phyloP scores from a whole-genome alignment of 2,888 invertebrate genomes.

The Harpalus rufipes region DNA sequence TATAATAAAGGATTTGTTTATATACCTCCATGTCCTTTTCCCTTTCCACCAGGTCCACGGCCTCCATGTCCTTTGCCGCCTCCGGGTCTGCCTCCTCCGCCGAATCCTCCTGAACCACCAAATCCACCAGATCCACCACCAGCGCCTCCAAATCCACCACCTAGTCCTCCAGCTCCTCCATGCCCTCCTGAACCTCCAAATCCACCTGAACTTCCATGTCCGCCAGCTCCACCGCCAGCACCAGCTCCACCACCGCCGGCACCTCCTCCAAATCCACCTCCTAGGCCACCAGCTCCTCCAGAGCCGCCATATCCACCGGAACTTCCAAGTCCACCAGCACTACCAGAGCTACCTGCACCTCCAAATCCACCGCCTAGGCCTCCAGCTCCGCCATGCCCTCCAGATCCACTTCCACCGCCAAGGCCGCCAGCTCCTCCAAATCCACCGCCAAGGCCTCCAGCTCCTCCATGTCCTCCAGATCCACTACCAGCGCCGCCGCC shows the following conservation, averaged over 20 bases:
- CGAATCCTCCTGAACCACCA: constrained; percentile 66
- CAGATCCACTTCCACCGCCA: constrained; percentile 23
- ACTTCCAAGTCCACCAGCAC: constrained; percentile 24
- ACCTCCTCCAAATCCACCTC: constrained; percentile 39
- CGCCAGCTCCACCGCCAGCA: constrained; percentile 36
- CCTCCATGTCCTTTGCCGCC: constrained; percentile 37
- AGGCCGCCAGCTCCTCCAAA: constrained; percentile 16
- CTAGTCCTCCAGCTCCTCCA: constrained; percentile 6
- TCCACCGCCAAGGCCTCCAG: constrained; percentile 28
- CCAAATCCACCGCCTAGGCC: constrained; percentile 16
- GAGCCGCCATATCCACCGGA: constrained; percentile 25
- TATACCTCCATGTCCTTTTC: constrained; percentile 8
- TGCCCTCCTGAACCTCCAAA: constrained; percentile 19
- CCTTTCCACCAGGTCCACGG: constrained; percentile 57
- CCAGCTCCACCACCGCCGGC: constrained; percentile 45
- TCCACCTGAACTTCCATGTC: constrained; percentile 53
- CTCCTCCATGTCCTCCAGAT: constrained; percentile 52
- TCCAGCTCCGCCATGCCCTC: constrained; percentile 56
- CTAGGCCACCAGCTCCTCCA: constrained; percentile 2
- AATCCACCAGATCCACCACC: constrained; percentile 3
- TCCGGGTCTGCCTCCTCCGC: constrained; percentile 43
- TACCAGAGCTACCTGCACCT: constrained; percentile 26
- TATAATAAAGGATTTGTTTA: not conserved
- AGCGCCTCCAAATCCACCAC: not conserved
- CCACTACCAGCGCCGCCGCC: constrained; percentile 29